Evolutionary conservation across 2,797 vertebrate genomes (phyloP), one percentile per base, ranked within the genome.

Genomic region (Tachyglossus aculeatus): DNA sequence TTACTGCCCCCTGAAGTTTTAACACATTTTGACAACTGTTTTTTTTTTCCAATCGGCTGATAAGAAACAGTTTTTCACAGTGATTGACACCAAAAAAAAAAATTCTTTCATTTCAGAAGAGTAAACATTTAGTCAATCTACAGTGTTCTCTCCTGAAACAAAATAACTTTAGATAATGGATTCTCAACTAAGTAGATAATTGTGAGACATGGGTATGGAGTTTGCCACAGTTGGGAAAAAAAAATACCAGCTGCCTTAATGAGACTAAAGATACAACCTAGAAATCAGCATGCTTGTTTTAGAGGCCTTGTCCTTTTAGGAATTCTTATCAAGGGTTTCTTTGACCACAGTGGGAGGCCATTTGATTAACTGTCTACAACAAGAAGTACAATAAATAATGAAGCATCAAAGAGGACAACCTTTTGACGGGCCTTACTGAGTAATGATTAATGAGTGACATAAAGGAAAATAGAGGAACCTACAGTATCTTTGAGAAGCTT

Each of bases 381-480:
- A 88, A 87, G 88, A 87, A 88, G 87, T 85, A 92, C 74, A 75
- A 80, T n/a, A 74, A 92, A 89, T 92, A 92, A 90, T 91, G 88
- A 90, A 92, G 91, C 93, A 93, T 94, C 92, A 94, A 91, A 93
- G 90, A 83, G 78, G 82, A 93, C 88, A 90, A 91, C 88, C 90
- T 83, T 88, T 90, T 93, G 92, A 95, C 94, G 95, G 93, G 88
- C 83, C 82, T 93, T 90, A 89, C 88, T 91, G 91, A 89, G 72
- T 86, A 80, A 89, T 95, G 92, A 95, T 96, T 96, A 96, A 95
- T 94, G 93, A 95, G 91, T 92, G 90, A 93, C 92, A 92, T 77
- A 89, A 86, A 85, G 50, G 81, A 85, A 84, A 71, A 63, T 38
- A 40, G 48, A 36, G 24, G 67, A 77, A 74, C 37, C 51, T 78